A percentile compares a stretch with the other conserved stretches of the same genome.
phyloP scores from a whole-genome alignment of 2,797 vertebrate genomes.

The Heteromormyrus szaboi region DNA sequence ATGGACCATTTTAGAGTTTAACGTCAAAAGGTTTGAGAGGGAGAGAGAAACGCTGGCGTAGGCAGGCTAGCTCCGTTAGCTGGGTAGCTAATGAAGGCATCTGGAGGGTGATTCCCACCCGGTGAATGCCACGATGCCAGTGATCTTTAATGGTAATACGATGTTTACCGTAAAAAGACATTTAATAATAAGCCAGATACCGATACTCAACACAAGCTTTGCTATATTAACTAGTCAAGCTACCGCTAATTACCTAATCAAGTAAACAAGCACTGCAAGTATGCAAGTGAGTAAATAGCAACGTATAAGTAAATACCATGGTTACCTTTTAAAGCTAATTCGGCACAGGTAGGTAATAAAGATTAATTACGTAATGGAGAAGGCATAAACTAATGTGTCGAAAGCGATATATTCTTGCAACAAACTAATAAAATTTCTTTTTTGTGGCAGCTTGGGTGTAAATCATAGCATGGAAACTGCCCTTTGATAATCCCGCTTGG shows the following conservation, averaged over 20 bases:
- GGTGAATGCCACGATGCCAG: neutral
- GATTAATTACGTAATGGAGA: neutral
- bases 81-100: neutral
- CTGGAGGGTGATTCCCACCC: neutral
- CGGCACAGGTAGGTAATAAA: neutral
- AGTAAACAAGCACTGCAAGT: neutral
- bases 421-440: neutral
- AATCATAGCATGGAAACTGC: neutral
- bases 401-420: neutral
- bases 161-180: neutral
- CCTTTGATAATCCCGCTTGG: neutral
- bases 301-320: neutral
- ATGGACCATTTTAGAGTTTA: neutral
- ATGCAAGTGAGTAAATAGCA: neutral
- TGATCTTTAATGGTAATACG: neutral
- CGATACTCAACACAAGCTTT: neutral
- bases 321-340: neutral
- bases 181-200: neutral
- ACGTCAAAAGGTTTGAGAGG: neutral
- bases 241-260: neutral
- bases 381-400: neutral
- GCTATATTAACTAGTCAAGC: neutral
- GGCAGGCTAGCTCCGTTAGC: neutral
- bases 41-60: neutral
- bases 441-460: neutral